Evolutionary conservation across 2,797 vertebrate species (phyloP), one percentile per base, ranked within the genome.

Genomic region (Liparis tanakae): DNA sequence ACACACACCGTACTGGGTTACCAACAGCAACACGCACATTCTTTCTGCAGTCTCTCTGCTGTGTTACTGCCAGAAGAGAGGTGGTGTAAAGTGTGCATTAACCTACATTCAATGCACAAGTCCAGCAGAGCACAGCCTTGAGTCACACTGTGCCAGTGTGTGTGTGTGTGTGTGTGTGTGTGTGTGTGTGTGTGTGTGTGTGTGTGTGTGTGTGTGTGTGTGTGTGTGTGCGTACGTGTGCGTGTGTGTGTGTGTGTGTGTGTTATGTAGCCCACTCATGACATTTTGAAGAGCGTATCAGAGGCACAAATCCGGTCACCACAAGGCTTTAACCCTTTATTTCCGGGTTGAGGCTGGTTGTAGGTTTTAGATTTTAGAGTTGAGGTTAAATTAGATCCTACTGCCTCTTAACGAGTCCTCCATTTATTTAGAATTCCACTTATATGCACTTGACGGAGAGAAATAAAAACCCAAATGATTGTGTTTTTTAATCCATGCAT

Each of bases 81-180:
- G 76, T 80, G 76, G 86, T 78, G 85, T 64, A 84, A 82, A 89
- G 79, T 87, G 87, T 81, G 88, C 85, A 90, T 91, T 93, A 93
- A 92, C 91, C 93, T 91, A 92, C 79, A 92, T 92, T 86, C 82
- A 17, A 46, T 3, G 43, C 56, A 66, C 69, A 63, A 72, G 73
- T 85, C 76, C 74, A 59, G 80, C 76, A 88, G 25, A 30, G 85
- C 76, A 18, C 75, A 64, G 83, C 80, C 79, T 72, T 70, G 53
- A 85, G 78, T 82, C 66, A 62, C 20, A 34, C 9, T 37, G 41
- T 2, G 62, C 39, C 50, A 20, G 41, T 54, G 57, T 62, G 37
- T 69, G 67, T 63, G 37, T 50, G 60, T 60, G 61, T 58, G 48
- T 53, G 39, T 44, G 61, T 10, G 30, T 41, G 75, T 43, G 57